phyloP scores from a whole-genome alignment of 2,888 invertebrate species.

The Nezara viridula region DNA sequence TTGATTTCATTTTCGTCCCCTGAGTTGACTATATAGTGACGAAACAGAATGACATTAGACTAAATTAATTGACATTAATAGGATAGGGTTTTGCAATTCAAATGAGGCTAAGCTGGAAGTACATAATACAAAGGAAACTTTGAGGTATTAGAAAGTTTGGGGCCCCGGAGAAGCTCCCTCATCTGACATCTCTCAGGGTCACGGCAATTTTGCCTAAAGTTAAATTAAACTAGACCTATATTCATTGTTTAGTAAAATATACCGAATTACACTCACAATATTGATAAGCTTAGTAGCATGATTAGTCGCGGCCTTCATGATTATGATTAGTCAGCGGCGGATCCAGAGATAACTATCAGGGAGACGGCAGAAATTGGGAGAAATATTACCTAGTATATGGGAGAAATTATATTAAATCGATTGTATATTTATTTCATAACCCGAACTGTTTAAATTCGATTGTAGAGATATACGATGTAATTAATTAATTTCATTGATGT shows the following conservation, averaged over 20 bases:
- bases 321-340: too few species aligned
- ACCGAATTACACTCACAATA: neutral
- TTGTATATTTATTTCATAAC: too few species aligned
- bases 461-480: too few species aligned
- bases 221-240: neutral
- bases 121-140: conserved; percentile 13
- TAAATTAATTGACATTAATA: conserved; percentile 28
- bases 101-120: conserved; percentile 12
- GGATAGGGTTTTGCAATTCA: neutral
- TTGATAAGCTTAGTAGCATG: too few species aligned
- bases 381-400: too few species aligned
- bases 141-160: conserved; percentile 9
- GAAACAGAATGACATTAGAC: neutral
- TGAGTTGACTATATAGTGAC: neutral
- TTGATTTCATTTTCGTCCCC: neutral
- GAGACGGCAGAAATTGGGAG: too few species aligned
- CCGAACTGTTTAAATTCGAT: too few species aligned
- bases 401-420: too few species aligned
- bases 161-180: neutral
- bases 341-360: too few species aligned
- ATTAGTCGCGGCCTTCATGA: too few species aligned
- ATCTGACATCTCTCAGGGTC: neutral
- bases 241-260: neutral
- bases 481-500: too few species aligned
- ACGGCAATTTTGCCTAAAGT: neutral